Evolutionary conservation across 2,113 vertebrate species (phyloP).

Genomic region (Herpailurus yagouaroundi): DNA sequence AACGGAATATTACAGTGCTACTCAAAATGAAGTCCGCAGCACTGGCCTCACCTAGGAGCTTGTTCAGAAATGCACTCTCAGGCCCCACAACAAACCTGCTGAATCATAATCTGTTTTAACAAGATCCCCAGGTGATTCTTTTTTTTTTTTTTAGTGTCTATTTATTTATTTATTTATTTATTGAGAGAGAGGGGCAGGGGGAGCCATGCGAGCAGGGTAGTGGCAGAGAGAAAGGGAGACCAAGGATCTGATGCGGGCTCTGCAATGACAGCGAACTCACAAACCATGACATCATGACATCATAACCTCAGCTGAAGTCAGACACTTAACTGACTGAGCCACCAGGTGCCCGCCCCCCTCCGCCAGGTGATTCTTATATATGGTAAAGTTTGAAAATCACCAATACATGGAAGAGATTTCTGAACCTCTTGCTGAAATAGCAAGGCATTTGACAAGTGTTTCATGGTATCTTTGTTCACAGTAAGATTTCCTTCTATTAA

Average conservation of each 20-base stretch:
- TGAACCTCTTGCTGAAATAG: neutral
- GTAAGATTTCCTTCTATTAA: neutral
- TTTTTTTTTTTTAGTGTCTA: neutral
- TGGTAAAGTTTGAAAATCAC: neutral
- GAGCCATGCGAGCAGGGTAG: neutral
- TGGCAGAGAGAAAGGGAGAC: neutral
- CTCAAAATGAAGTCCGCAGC: neutral
- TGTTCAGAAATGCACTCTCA: neutral
- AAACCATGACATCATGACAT: neutral
- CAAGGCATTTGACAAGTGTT: neutral
- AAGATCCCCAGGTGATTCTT: neutral
- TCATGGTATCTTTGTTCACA: neutral
- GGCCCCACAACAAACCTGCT: neutral
- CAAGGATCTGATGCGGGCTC: neutral
- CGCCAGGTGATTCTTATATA: neutral
- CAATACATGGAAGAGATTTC: neutral
- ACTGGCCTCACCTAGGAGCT: neutral
- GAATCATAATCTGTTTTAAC: neutral
- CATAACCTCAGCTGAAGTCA: neutral
- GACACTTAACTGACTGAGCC: neutral
- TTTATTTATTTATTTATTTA: neutral
- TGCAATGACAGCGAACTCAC: too few relatives aligned
- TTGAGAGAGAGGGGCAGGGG: neutral
- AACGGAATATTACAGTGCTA: neutral
- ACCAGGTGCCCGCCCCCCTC: neutral